Evolutionary conservation across 1,140 invertebrate genomes (phyloP).

Genomic region (Uloborus diversus): DNA sequence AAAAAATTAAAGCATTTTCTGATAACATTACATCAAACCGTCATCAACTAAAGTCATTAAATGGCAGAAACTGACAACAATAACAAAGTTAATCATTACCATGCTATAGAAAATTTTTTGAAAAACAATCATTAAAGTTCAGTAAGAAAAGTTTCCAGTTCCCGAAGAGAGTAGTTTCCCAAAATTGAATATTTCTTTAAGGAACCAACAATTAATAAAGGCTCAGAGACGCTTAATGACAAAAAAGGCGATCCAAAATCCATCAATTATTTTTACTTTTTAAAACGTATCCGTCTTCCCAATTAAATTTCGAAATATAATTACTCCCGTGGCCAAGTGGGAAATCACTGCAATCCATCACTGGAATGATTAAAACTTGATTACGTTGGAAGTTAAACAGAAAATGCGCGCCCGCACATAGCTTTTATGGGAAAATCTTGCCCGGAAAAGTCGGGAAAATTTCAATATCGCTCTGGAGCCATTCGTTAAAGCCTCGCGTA

Average conservation of each 20-base stretch:
- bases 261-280: conserved; percentile 33
- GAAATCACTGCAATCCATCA: conserved; percentile 44
- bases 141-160: neutral
- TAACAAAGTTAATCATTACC: too few relatives aligned
- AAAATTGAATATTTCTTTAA: neutral
- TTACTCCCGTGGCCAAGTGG: neutral
- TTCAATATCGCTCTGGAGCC: conserved; percentile 31
- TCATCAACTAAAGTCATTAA: too few relatives aligned
- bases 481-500: conserved; percentile 25
- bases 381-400: conserved; percentile 44
- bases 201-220: neutral
- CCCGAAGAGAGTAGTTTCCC: too few relatives aligned
- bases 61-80: too few relatives aligned
- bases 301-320: conserved; percentile 45
- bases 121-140: neutral
- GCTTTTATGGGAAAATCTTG: neutral
- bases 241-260: conserved; percentile 40
- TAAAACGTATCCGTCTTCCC: conserved; percentile 1
- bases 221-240: too few relatives aligned
- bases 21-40: too few relatives aligned
- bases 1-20: too few relatives aligned
- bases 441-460: conserved; percentile 5
- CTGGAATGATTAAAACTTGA: conserved; percentile 53
- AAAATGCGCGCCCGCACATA: neutral
- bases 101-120: too few relatives aligned